These are phyloP conservation scores for Uria lomvia DNA, from an alignment of 2,113 vertebrate genomes.

Conservation along the genomic window DNA sequence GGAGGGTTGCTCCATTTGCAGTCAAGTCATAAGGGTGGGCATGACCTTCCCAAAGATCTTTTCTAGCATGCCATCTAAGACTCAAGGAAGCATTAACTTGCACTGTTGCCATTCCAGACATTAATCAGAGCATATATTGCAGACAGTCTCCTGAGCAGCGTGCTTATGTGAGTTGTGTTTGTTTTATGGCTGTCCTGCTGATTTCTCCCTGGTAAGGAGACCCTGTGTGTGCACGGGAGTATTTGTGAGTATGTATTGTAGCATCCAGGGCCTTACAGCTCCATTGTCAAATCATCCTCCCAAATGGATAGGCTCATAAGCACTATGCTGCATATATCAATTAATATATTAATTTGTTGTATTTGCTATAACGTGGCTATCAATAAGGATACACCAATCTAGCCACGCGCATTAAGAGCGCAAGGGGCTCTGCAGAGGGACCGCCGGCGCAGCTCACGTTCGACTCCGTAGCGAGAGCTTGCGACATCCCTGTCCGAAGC, in stretches of 20 bases:
- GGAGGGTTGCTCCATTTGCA: neutral
- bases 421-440: neutral
- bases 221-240: neutral
- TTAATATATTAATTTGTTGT: neutral
- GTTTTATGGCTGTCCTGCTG: slow-evolving; percentile 40
- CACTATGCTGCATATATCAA: neutral
- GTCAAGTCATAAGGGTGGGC: neutral
- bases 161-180: slow-evolving; percentile 20
- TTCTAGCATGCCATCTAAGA: neutral
- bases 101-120: slow-evolving; percentile 20
- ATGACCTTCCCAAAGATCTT: slow-evolving; percentile 17
- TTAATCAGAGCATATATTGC: slow-evolving; percentile 43
- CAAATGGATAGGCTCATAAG: neutral
- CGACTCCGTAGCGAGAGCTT: neutral
- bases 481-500: neutral
- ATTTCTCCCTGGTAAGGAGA: slow-evolving; percentile 38
- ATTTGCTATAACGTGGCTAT: neutral
- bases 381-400: neutral
- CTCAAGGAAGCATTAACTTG: slow-evolving; percentile 41
- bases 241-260: neutral
- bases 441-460: neutral
- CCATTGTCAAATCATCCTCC: neutral
- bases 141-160: slow-evolving; percentile 15
- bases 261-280: neutral
- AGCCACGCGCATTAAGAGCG: neutral